Evolutionary conservation across 2,113 vertebrate genomes (phyloP), one percentile per base, ranked within the genome.

Genomic region (Oryzias melastigma): DNA sequence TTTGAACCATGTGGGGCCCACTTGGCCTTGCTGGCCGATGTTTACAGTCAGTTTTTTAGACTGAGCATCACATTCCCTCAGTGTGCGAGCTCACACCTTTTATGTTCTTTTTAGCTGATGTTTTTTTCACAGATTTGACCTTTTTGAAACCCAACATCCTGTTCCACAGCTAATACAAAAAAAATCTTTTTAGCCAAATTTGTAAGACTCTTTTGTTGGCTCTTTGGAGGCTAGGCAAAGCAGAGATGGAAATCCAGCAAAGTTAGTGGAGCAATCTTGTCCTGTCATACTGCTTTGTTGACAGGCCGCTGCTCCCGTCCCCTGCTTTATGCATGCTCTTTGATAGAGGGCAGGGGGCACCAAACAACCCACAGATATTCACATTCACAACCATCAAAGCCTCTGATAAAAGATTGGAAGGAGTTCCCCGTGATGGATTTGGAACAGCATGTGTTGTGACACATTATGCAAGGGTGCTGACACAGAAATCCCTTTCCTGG

Each of bases 361-460:
- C 45, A 19, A 73, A 67, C 25, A 40, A 53, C 63, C 44, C 58
- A 58, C 65, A 68, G 68, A 60, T 46, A 58, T 68, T 76, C 57
- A 57, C 68, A 75, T 54, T 59, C 52, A 55, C 24, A 71, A 42
- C 62, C 60, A 61, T 75, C 65, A 71, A 54, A 71, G 52, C 65
- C 58, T 71, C 66, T 73, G 62, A 82, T 44, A 58, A 75, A 75
- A 77, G 65, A 65, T 65, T 53, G 55, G 60, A 69, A 44, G 17
- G 51, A 60, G 51, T n/a, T 73, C 52, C 62, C 53, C 6, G 43
- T 71, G 80, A 84, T 61, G 72, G 65, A 84, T 87, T 66, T 72
- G 70, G 60, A 78, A 54, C 48, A 52, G 41, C 48, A 83, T 77
- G 22, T 62, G 56, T 52, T 74, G 72, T 72, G 77, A 84, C 62